Percentiles rank a stretch among this genome's conserved stretches.
Evolutionary conservation across 1,140 invertebrate genomes (phyloP).

Genomic region (Lanistes nyassanus): DNA sequence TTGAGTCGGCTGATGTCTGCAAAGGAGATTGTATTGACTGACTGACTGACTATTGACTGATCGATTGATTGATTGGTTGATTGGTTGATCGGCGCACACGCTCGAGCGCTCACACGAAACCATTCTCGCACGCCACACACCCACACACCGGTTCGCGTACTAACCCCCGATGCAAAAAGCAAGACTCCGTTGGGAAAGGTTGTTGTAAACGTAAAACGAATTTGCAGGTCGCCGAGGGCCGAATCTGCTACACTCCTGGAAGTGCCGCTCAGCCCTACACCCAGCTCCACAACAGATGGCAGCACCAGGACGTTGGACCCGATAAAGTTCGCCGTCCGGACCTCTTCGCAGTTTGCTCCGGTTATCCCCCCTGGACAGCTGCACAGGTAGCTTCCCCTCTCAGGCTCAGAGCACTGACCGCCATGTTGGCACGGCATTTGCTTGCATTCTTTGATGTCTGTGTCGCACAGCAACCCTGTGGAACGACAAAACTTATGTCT

Average conservation of each 20-base stretch:
- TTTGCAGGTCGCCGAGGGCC: background rate
- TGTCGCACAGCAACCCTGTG: constrained; percentile 42
- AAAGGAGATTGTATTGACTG: too few relatives aligned
- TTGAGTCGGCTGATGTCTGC: constrained; percentile 25
- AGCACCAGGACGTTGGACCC: constrained; percentile 23
- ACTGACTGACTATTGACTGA: too few relatives aligned
- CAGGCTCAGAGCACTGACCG: constrained; percentile 61
- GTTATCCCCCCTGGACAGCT: constrained; percentile 34
- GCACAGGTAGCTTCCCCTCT: constrained; percentile 48
- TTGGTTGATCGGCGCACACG: too few relatives aligned
- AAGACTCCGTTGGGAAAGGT: constrained; percentile 33
- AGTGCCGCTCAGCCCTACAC: background rate
- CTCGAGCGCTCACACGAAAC: too few relatives aligned
- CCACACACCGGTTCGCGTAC: background rate
- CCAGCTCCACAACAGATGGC: background rate
- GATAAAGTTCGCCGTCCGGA: constrained; percentile 33
- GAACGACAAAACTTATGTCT: too few relatives aligned
- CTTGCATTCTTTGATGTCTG: constrained; percentile 45
- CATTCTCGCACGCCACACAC: background rate
- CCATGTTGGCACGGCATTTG: constrained; percentile 48
- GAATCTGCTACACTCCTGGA: constrained; percentile 11
- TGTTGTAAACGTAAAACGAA: constrained; percentile 35
- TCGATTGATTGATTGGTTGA: too few relatives aligned
- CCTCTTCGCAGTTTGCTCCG: constrained; percentile 50
- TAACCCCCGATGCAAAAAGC: constrained; percentile 36